Evolutionary conservation across 2,113 vertebrate species (phyloP).

Genomic region (Garra rufa): DNA sequence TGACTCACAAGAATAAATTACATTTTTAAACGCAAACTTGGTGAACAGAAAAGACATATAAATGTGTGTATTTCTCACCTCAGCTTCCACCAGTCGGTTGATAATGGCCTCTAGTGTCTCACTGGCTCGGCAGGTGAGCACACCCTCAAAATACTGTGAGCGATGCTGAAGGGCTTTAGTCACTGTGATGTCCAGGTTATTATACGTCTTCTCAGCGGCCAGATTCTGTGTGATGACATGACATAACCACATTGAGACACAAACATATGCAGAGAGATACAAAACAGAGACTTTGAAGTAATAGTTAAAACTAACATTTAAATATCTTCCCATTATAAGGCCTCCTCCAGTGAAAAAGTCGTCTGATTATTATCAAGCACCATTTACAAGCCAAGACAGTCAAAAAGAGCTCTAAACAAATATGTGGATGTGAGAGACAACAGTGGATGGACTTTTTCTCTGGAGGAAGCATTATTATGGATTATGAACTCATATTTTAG

Average conservation of each 20-base stretch:
- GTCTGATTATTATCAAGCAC: no score
- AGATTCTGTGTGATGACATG: conserved; percentile 80
- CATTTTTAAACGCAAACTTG: not conserved
- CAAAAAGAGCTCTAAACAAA: no score
- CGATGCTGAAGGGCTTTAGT: conserved; percentile 94
- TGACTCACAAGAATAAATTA: not conserved
- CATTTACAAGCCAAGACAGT: no score
- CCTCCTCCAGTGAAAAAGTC: no score
- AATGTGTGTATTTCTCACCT: conserved; percentile 76
- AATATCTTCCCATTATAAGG: not conserved
- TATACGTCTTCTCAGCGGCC: conserved; percentile 97
- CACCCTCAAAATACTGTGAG: conserved; percentile 97
- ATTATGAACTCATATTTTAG: no score
- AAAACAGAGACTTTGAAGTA: not conserved
- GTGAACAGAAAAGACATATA: no score
- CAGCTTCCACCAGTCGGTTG: conserved; percentile 93
- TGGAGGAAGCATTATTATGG: not conserved
- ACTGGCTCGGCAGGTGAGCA: conserved; percentile 90
- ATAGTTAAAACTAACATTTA: not conserved
- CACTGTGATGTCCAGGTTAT: conserved; percentile 95
- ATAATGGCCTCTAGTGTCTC: conserved; percentile 94
- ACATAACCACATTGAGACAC: not conserved
- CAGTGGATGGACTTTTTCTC: no score
- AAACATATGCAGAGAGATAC: not conserved
- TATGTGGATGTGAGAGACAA: not conserved